phyloP scores from a whole-genome alignment of 2,888 invertebrate species.

The Metalampra italica region DNA sequence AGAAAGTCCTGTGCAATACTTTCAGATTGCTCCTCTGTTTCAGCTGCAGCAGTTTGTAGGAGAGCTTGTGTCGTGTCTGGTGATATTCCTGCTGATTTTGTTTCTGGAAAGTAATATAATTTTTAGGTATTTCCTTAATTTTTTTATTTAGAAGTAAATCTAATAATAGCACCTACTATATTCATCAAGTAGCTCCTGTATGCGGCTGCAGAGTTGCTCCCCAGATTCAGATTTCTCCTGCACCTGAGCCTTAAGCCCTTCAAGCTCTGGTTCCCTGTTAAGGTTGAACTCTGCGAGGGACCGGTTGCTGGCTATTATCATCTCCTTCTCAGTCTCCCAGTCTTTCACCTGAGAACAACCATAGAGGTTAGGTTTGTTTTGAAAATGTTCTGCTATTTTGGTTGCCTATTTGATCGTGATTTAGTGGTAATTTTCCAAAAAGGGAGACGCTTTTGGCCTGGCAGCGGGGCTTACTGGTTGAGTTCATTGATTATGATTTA shows the following conservation, averaged over 20 bases:
- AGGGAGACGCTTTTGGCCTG: too few relatives aligned
- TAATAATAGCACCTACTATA: conserved; percentile 81
- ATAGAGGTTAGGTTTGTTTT: not conserved
- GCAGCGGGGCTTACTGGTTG: too few relatives aligned
- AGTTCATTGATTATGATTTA: too few relatives aligned
- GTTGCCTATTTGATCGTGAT: not conserved
- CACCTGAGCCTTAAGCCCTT: conserved; percentile 84
- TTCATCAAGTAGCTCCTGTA: conserved; percentile 87
- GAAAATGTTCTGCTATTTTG: conserved; percentile 22
- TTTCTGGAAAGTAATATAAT: conserved; percentile 84
- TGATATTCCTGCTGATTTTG: conserved; percentile 86
- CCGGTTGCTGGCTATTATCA: conserved; percentile 91
- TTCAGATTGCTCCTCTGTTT: conserved; percentile 96
- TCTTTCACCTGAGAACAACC: conserved; percentile 86
- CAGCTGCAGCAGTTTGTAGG: conserved; percentile 93
- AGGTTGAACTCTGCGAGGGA: conserved; percentile 95
- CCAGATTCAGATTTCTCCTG: conserved; percentile 83
- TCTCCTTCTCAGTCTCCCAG: conserved; percentile 90
- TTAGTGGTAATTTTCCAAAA: too few relatives aligned
- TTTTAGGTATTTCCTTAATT: too few relatives aligned
- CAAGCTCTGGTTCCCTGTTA: conserved; percentile 89
- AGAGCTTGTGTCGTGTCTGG: conserved; percentile 92
- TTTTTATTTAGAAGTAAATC: too few relatives aligned
- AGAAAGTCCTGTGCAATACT: conserved; percentile 88
- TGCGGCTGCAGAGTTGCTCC: conserved; percentile 80